These are phyloP conservation scores for Oncorhynchus clarkii DNA, from an alignment of 2,113 vertebrate species.

Conservation along the genomic window DNA sequence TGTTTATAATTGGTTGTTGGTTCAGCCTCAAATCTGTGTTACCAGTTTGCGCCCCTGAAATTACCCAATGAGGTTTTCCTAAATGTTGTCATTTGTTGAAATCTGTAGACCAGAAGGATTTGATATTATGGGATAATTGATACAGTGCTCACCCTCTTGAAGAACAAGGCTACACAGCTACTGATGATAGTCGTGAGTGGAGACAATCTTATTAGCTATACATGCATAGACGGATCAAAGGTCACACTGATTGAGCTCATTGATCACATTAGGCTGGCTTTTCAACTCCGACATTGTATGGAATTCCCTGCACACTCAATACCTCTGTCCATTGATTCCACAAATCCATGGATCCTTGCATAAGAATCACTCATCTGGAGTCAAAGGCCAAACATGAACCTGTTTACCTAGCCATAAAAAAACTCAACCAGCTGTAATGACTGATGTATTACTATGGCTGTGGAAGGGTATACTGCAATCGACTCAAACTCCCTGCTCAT, in stretches of 20 bases:
- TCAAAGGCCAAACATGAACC: slow-evolving; percentile 39
- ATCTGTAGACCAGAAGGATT: slow-evolving; percentile 54
- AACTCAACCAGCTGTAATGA: not conserved
- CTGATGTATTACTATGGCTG: not conserved
- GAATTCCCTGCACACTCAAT: slow-evolving; percentile 35
- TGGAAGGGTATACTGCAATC: slow-evolving; percentile 3
- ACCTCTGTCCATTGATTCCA: slow-evolving; percentile 42
- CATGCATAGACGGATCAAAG: slow-evolving; percentile 35
- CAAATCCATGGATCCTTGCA: slow-evolving; percentile 32
- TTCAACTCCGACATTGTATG: slow-evolving; percentile 30
- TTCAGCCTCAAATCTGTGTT: slow-evolving; percentile 65
- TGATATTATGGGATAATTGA: not conserved
- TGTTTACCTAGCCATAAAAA: slow-evolving; percentile 8
- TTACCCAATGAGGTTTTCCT: slow-evolving; percentile 64
- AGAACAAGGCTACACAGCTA: not conserved
- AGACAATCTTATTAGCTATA: slow-evolving; percentile 51
- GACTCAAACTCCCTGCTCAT: slow-evolving; percentile 3
- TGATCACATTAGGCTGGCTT: slow-evolving; percentile 40
- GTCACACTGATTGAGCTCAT: slow-evolving; percentile 48
- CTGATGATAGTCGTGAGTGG: slow-evolving; percentile 33
- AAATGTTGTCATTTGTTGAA: slow-evolving; percentile 62
- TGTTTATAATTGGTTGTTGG: slow-evolving; percentile 72
- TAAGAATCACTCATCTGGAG: slow-evolving; percentile 50
- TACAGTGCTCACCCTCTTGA: not conserved
- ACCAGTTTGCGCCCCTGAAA: slow-evolving; percentile 65